Evolutionary conservation across 2,797 vertebrate species (phyloP).

Genomic region (Cuculus canorus): DNA sequence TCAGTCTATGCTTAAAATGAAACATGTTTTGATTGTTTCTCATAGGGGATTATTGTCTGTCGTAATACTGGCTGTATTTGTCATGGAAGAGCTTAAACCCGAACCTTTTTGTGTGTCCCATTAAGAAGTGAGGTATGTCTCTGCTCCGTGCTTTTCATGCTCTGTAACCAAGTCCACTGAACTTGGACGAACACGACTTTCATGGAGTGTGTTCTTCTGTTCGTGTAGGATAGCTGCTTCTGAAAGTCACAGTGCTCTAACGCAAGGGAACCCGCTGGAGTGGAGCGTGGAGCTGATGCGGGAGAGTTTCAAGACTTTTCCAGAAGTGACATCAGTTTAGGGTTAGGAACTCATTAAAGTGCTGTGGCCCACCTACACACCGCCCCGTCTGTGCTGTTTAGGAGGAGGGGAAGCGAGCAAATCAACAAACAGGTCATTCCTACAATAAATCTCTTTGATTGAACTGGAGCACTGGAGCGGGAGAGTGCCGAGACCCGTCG

Average conservation of each 20-base stretch:
- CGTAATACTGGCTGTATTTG: not conserved
- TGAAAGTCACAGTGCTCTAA: not conserved
- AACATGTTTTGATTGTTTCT: not conserved
- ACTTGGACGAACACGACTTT: not conserved
- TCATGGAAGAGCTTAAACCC: not conserved
- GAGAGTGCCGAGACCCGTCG: not conserved
- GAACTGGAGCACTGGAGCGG: slow-evolving; percentile 23
- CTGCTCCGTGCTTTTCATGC: not conserved
- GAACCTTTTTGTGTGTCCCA: not conserved
- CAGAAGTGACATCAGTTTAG: not conserved
- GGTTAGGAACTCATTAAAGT: not conserved
- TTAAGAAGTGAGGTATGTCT: not conserved
- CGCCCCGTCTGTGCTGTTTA: not conserved
- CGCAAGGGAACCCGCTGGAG: not conserved
- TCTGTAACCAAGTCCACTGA: not conserved
- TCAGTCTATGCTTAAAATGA: not conserved
- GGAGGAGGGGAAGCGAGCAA: not conserved
- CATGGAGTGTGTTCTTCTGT: not conserved
- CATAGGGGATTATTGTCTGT: not conserved
- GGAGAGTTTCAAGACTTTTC: not conserved
- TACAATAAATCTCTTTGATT: slow-evolving; percentile 22
- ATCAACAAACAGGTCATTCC: slow-evolving; percentile 34
- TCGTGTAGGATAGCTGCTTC: not conserved
- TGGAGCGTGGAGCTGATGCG: not conserved
- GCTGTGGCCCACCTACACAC: not conserved